Conservation (phyloP, 1,140 invertebrate genomes). For the Sarcophaga bullata region DNA sequence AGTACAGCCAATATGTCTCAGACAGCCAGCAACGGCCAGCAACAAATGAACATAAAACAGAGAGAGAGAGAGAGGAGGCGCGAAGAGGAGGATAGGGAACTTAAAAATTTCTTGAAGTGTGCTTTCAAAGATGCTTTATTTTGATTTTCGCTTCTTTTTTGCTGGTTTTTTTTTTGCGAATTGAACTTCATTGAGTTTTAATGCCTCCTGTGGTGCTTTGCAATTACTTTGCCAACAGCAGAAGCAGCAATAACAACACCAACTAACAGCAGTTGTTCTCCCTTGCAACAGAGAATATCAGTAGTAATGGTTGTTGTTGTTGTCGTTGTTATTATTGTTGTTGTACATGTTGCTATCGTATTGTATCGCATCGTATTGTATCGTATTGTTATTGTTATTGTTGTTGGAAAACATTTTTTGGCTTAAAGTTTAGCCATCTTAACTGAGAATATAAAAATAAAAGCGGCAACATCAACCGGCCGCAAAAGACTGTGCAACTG, state of each 20-base stretch:
- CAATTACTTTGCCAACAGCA: conserved; percentile 35
- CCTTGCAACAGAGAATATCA: background rate
- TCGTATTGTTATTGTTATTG: background rate
- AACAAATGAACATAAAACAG: background rate
- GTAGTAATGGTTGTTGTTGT: background rate
- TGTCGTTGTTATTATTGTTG: conserved; percentile 21
- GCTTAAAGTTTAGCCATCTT: conserved; percentile 33
- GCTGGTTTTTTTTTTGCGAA: background rate
- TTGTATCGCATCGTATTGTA: no score
- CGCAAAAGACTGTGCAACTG: no score
- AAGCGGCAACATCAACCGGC: conserved; percentile 41
- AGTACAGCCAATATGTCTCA: conserved; percentile 30
- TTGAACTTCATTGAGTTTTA: conserved; percentile 14
- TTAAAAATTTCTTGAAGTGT: conserved; percentile 24
- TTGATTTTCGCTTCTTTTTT: background rate
- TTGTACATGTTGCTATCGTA: background rate
- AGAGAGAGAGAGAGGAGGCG: background rate
- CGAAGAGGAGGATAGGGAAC: background rate
- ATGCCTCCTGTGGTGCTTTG: conserved; percentile 24
- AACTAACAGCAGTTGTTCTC: conserved; percentile 6
- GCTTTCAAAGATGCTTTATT: background rate
- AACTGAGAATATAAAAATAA: conserved; percentile 28
- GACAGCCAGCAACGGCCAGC: background rate
- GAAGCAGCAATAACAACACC: background rate
- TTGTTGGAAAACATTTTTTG: conserved; percentile 19